Evolutionary conservation across 2,888 invertebrate genomes (phyloP), one percentile per base, ranked within the genome.

Genomic region (Exocentrus adspersus): DNA sequence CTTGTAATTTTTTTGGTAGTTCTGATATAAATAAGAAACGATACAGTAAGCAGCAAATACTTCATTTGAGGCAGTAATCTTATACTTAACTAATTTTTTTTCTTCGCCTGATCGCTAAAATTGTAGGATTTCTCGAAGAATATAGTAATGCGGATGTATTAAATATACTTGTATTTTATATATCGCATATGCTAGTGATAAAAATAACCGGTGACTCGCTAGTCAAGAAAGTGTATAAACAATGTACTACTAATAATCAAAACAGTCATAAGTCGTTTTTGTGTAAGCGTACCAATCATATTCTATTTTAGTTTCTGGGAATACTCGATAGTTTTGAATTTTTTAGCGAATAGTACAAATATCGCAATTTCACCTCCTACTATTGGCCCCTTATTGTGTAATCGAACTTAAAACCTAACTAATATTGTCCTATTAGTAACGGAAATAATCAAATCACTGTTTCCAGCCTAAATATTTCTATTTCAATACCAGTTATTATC

Each of bases 141-240:
- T n/a, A n/a, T n/a, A n/a, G n/a, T n/a, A n/a, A n/a, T n/a, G n/a
- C n/a, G n/a, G n/a, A n/a, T n/a, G 24, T 24, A 24, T 7, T 24
- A 24, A 24, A 24, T 2, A 41, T 41, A 14, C 5, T 6, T 45
- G 45, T 43, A 17, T 19, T n/a, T 45, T 1, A 2, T 20, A n/a
- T 1, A 45, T 9, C n/a, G 19, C 7, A 5, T 24, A 24, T 5
- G 24, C 24, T 5, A 5, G 24, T 7, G 14, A 48, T 28, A 48
- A 48, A 48, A 48, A 48, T 48, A 48, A 48, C 16, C 28, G 7
- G 28, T 48, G 48, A 48, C 48, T 48, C 48, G 48, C 14, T 28
- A 30, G 16, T 14, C 5, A 48, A 12, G 24, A 17, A 14, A 16
- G 9, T 9, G 28, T 28, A 48, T 48, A 48, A 28, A 48, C 28